Base-by-base conservation (phyloP, 2,888 invertebrate species). In the Pseudococcus jackbeardsleyi region DNA sequence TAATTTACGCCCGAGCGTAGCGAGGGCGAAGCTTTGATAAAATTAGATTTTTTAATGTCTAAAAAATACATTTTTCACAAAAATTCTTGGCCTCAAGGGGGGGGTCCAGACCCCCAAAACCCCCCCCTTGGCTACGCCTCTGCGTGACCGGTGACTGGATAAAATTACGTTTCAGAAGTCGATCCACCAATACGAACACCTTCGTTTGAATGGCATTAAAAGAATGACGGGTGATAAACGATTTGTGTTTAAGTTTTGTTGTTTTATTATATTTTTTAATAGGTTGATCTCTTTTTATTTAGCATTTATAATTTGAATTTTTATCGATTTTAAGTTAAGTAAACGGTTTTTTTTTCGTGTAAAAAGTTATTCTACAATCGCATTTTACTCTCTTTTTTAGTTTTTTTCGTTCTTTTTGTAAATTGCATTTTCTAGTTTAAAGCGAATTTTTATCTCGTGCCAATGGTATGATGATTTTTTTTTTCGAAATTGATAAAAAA, bases 261-360 rank as follows among this genome's bases (percentile, higher is more conserved):
- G 88, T 88, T 82, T 42, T 82, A 39, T 46, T 88, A 33, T 82
- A 46, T 82, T 88, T 88, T 79, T 79, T 88, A 88, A 59, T 86
- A 68, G 86, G 54, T 88, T 88, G 88, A 88, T 88, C 88, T 88
- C 88, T 59, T 88, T 82, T 88, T 88, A 88, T 88, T 88, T 82
- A 88, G 88, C 82, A 88, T 88, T 88, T 88, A 88, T 88, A 88
- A 72, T 72, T 86, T 86, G 64, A 54, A 72, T 86, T 77, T 72
- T 48, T 72, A 77, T 72, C 68, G 17, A 86, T 86, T 46, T n/a
- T 72, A 72, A 46, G 33, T 77, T 86, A 86, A 86, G 86, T 84
- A 50, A 22, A 84, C 6, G 1, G 11, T 50, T 84, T 50, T 22
- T 33, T 54, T 85, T 54, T 85, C 39, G 33, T 85, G 26, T 54